Conservation (phyloP, 2,113 vertebrate species). For the Hyperopisus bebe region DNA sequence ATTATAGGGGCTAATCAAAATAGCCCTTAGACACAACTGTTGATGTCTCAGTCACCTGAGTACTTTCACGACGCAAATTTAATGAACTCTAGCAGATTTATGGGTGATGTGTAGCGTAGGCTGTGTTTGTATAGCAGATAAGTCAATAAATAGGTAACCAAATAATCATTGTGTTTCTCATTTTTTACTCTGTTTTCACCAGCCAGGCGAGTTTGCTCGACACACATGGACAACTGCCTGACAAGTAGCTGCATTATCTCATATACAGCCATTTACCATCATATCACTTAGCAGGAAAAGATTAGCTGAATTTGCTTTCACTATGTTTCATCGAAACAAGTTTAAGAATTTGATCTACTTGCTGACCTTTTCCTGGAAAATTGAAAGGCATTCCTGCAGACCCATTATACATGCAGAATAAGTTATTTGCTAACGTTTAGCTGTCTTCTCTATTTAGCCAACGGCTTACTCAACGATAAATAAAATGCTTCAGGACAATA, state of each 20-base stretch:
- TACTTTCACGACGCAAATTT: neutral
- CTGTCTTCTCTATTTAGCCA: conserved; percentile 3
- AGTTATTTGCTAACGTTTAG: neutral
- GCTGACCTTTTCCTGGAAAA: conserved; percentile 1
- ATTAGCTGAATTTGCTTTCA: neutral
- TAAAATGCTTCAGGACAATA: conserved; percentile 11
- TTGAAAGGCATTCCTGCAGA: neutral
- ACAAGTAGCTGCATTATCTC: neutral
- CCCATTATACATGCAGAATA: neutral
- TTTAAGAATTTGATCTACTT: neutral
- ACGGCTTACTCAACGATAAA: conserved; percentile 8
- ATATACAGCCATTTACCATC: neutral
- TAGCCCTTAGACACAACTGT: neutral
- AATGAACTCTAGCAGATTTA: neutral
- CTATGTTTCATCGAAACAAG: neutral
- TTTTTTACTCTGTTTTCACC: neutral
- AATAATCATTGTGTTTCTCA: neutral
- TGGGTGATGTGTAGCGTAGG: neutral
- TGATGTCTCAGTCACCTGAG: neutral
- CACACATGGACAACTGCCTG: neutral
- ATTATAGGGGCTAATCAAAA: neutral
- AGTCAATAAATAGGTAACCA: neutral
- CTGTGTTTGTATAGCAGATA: neutral
- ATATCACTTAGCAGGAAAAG: neutral
- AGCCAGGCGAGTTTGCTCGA: neutral